Evolutionary conservation across 2,113 vertebrate genomes (phyloP).

Genomic region (Orientallactaga bullata): DNA sequence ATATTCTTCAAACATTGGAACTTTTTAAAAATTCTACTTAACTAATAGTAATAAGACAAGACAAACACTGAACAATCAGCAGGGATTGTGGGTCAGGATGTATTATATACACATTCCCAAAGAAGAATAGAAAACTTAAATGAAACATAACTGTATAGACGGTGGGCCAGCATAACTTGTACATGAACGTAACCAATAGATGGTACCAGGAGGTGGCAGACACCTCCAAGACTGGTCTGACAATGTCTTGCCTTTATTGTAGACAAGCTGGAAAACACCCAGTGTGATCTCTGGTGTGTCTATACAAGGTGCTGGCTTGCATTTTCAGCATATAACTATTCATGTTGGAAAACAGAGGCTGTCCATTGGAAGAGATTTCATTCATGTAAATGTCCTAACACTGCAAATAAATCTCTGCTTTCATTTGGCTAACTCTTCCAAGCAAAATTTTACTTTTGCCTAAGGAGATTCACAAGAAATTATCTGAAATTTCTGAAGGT

Average conservation of each 20-base stretch:
- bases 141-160: background rate
- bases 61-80: background rate
- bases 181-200: background rate
- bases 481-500: background rate
- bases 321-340: background rate
- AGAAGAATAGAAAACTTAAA: conserved; percentile 42
- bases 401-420: background rate
- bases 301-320: background rate
- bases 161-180: background rate
- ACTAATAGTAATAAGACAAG: background rate
- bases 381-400: background rate
- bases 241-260: background rate
- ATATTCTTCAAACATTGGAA: background rate
- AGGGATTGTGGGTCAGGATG: background rate
- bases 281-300: background rate
- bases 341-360: background rate
- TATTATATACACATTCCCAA: conserved; percentile 18
- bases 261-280: background rate
- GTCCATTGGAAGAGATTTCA: background rate
- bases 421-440: background rate
- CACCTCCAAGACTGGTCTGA: background rate
- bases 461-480: background rate
- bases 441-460: background rate
- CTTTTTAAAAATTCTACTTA: background rate
- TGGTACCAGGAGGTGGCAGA: background rate